These are phyloP conservation scores for Venustoraphidia nigricollis DNA, from an alignment of 2,888 invertebrate genomes.

Conservation along the genomic window DNA sequence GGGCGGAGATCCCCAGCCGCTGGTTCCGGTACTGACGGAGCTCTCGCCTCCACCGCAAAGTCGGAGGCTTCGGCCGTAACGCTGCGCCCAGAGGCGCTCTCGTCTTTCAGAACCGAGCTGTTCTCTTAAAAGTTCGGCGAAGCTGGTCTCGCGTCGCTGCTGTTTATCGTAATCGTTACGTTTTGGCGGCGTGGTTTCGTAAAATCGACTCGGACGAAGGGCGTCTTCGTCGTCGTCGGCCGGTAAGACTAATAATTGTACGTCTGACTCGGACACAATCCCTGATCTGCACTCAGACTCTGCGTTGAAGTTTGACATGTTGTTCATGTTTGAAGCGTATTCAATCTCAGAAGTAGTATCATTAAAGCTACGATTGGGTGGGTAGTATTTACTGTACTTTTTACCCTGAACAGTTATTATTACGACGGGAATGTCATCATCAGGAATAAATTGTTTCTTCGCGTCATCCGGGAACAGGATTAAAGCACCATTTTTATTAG, in stretches of 20 bases:
- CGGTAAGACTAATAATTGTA: slow-evolving; percentile 1
- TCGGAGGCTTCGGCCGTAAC: slow-evolving; percentile 34
- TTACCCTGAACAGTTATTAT: slow-evolving; percentile 7
- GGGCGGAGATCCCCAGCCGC: slow-evolving; percentile 66
- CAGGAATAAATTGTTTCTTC: slow-evolving; percentile 3
- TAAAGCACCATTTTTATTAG: slow-evolving; percentile 27
- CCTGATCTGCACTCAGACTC: slow-evolving; percentile 10
- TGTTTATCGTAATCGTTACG: slow-evolving; percentile 13
- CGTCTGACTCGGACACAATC: slow-evolving; percentile 7
- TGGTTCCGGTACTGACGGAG: slow-evolving; percentile 56
- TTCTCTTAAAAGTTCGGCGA: slow-evolving; percentile 32
- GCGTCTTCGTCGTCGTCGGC: background rate
- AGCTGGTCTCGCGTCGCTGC: slow-evolving; percentile 34
- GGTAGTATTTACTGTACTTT: slow-evolving; percentile 8
- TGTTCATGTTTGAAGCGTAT: slow-evolving; percentile 2
- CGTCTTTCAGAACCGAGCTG: slow-evolving; percentile 16
- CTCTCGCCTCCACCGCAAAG: slow-evolving; percentile 69
- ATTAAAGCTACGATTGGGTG: slow-evolving; percentile 7
- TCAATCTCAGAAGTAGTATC: slow-evolving; percentile 4
- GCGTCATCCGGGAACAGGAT: slow-evolving; percentile 15
- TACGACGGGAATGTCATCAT: slow-evolving; percentile 7
- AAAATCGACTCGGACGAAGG: slow-evolving; percentile 22
- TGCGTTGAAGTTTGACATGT: slow-evolving; percentile 6
- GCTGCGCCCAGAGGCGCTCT: slow-evolving; percentile 6
- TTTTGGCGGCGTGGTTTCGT: slow-evolving; percentile 10